These are phyloP conservation scores for Pangasius djambal DNA, from an alignment of 2,797 vertebrate genomes.

Conservation along the genomic window DNA sequence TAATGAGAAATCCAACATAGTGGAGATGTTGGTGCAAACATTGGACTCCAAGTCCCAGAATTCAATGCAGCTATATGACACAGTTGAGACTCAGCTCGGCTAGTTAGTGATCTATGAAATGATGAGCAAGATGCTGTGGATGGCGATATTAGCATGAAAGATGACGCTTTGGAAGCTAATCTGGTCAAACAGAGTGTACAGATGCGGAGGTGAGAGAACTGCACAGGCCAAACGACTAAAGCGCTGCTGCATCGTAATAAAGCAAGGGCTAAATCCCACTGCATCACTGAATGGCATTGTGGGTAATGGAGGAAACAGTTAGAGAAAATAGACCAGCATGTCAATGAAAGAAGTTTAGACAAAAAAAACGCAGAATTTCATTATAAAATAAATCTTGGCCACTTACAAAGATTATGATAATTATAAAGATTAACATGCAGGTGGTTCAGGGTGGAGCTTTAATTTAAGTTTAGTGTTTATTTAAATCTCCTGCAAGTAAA, in stretches of 20 bases:
- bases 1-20: not conserved
- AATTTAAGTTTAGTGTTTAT: not conserved
- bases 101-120: not conserved
- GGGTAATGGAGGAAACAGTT: not conserved
- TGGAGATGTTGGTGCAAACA: not conserved
- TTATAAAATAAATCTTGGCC: not conserved
- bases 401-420: not conserved
- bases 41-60: not conserved
- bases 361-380: not conserved
- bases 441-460: not conserved
- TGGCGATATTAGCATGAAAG: not conserved
- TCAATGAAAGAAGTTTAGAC: not conserved
- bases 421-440: not conserved
- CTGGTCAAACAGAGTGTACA: not conserved
- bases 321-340: not conserved
- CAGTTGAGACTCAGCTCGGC: not conserved
- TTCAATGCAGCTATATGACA: not conserved
- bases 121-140: not conserved
- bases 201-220: not conserved
- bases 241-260: not conserved
- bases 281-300: not conserved
- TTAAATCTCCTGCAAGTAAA: too few species aligned
- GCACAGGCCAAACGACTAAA: not conserved
- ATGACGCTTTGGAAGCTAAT: not conserved
- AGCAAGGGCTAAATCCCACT: not conserved